Base-by-base conservation (phyloP, 2,113 vertebrate genomes). In the Anser cygnoides region DNA sequence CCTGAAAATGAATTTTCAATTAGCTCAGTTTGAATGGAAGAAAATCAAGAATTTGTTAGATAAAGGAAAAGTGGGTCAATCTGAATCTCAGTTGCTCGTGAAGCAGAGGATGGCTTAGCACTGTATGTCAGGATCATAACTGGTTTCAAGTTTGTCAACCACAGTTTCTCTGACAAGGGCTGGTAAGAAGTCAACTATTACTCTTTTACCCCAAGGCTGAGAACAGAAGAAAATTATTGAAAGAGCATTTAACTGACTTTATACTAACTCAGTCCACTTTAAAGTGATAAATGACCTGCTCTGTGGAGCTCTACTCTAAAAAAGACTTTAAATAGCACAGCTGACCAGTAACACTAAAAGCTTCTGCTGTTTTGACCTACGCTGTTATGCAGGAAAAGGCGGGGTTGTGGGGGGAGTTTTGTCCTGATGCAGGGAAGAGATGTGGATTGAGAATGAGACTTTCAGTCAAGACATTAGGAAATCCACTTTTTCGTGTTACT, bases 301-400 rank as follows among this genome's bases (percentile, higher is more conserved):
- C 75, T 22, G 28, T 1, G 0, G 74, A 74, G 49, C 81, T 88
- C 50, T 83, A 95, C 86, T 95, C 68, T 83, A 33, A 63, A 89
- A 63, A 89, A 52, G 85, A 75, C 80, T 88, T 72, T 92, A 97
- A 96, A 95, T 76, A 95, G 92, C 81, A 65, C 49, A 73, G 71
- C 17, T 93, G 90, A 90, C 85, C 91, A 87, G 50, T 35, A 90
- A 93, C 87, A 84, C 93, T 79, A 74, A 93, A 93, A 96, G 85
- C 74, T 87, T 72, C 74, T 77, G 46, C 44, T 71, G 58, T n/a
- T 92, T 37, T 96, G 91, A 95, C 88, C 93, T 39, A 37, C 28
- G 4, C 39, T 35, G 55, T 37, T 57, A 44, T 35, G 17, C 29
- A 65, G 4, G 14, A 15, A 73, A 74, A 66, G 6, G 26, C 11